Evolutionary conservation across 1,140 invertebrate species (phyloP), one percentile per base, ranked within the genome.

Genomic region (Kradibia gibbosae): DNA sequence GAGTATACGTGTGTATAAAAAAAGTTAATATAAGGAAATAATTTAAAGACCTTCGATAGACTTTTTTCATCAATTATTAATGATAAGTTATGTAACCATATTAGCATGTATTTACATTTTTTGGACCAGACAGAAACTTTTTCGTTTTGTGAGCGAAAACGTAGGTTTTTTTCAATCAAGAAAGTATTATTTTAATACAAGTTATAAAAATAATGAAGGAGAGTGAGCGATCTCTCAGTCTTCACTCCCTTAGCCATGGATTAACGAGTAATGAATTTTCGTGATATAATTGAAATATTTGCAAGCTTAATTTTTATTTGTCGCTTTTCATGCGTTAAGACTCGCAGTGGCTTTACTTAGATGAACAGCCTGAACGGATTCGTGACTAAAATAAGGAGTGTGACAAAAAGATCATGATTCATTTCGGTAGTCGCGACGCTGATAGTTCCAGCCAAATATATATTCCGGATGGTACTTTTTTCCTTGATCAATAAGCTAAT

Each of bases 351-450:
- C 53, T 20, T 10, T 20, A 31, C 4, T 45, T 10, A 25, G 67
- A 39, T 70, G 36, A 70, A 70, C 45, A 39, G 7, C 67, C 67
- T 0, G 3, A 2, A 22, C 25, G 36, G 25, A 70, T 70, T 45
- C 39, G 67, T 70, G 67, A 70, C 39, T 70, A 45, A 17, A 70
- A 70, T 70, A 70, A 45, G 4, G 39, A 70, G 31, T 70, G 11
- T 22, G 36, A 45, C 7, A 13, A 42, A 45, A 70, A 36, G 60
- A 25, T 17, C 10, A 17, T 36, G 60, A 65, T 36, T 65, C 60
- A 65, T 36, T 65, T 25, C 1, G n/a, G 28, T 3, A 17, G 22
- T 70, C 45, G n/a, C 67, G 67, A 70, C 36, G 15, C 39, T n/a
- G 39, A 45, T 45, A 42, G 67, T 70, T 70, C 45, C 67, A 20